Evolutionary conservation across 2,113 vertebrate species (phyloP).

Genomic region (Parotia lawesii): DNA sequence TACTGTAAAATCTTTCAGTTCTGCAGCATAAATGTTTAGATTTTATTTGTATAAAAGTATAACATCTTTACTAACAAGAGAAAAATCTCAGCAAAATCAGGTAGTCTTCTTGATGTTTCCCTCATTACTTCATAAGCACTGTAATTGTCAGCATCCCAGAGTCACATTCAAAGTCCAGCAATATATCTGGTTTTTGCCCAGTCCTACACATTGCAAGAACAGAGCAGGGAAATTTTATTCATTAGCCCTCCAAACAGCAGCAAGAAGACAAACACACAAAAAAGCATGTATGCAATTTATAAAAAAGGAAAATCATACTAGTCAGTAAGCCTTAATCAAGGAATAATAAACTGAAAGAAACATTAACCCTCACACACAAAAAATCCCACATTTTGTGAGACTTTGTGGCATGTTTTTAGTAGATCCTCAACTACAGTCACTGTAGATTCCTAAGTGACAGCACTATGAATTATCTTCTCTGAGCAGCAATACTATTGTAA

Average conservation of each 20-base stretch:
- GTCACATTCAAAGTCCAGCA: background rate
- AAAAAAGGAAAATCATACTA: background rate
- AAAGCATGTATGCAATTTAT: background rate
- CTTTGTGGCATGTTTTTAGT: background rate
- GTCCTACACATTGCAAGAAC: background rate
- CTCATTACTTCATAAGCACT: background rate
- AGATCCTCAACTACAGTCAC: fast-evolving
- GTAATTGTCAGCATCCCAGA: background rate
- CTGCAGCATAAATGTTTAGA: background rate
- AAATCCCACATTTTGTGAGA: background rate
- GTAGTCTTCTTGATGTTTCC: background rate
- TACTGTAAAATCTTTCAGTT: background rate
- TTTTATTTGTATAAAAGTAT: background rate
- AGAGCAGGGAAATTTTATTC: background rate
- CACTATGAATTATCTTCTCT: background rate
- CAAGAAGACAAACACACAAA: background rate
- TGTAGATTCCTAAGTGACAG: background rate
- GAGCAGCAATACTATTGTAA: background rate
- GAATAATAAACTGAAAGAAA: background rate
- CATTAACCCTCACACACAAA: background rate
- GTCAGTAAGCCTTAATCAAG: background rate
- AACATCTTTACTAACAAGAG: background rate
- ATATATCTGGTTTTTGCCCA: background rate
- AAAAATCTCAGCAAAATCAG: background rate
- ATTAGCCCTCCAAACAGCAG: background rate